Conservation (phyloP, 1,140 invertebrate species). For the Argopecten irradians region DNA sequence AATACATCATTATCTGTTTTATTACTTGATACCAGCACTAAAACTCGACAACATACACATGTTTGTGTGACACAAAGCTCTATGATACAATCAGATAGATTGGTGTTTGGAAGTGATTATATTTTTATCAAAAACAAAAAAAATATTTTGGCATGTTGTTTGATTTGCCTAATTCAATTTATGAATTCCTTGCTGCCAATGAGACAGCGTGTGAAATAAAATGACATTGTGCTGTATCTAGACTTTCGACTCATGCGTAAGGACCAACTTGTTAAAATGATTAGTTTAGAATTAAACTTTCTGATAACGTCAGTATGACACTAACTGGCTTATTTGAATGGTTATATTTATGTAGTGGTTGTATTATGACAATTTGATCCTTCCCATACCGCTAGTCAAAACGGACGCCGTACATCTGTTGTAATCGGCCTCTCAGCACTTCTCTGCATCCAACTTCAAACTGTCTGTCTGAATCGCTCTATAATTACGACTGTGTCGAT, state of each 20-base stretch:
- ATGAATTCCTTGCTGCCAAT: background rate
- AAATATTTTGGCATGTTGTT: slow-evolving; percentile 7
- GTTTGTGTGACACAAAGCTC: background rate
- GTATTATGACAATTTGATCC: background rate
- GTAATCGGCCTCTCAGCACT: background rate
- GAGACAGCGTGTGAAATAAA: background rate
- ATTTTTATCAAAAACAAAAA: background rate
- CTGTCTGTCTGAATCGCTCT: background rate
- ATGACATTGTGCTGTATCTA: background rate
- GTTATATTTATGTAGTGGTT: background rate
- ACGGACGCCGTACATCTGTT: background rate
- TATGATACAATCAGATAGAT: background rate
- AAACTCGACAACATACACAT: too few species aligned
- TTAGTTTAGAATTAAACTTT: background rate
- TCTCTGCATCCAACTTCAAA: background rate
- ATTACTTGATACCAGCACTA: too few species aligned
- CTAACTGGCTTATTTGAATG: background rate
- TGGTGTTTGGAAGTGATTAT: background rate
- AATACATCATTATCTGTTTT: too few species aligned
- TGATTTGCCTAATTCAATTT: background rate
- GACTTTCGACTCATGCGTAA: background rate
- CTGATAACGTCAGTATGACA: background rate
- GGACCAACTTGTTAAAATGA: background rate
- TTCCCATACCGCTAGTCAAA: background rate
- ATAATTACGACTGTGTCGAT: background rate